Evolutionary conservation across 2,888 invertebrate genomes (phyloP).

Genomic region (Arge pagana): DNA sequence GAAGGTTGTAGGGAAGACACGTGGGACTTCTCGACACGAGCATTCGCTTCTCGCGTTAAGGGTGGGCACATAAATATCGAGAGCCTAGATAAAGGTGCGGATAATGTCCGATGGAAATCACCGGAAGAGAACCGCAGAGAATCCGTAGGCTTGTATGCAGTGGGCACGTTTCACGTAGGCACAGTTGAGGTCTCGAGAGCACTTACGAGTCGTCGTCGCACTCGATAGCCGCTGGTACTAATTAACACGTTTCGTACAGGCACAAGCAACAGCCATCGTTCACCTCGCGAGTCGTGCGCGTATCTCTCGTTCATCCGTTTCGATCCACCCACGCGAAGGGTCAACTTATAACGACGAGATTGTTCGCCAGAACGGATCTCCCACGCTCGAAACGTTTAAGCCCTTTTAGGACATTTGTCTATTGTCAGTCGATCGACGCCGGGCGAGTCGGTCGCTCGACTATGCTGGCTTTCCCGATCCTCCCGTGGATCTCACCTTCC

Average conservation of each 20-base stretch:
- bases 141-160: not conserved
- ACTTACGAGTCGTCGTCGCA: not conserved
- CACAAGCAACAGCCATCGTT: slow-evolving; percentile 1
- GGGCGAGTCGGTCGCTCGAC: too few species aligned
- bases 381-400: not conserved
- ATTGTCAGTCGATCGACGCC: not conserved
- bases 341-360: slow-evolving; percentile 3
- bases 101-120: slow-evolving; percentile 16
- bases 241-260: slow-evolving; percentile 22
- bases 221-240: slow-evolving; percentile 6
- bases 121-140: slow-evolving; percentile 7
- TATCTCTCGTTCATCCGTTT: too few species aligned
- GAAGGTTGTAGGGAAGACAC: too few species aligned
- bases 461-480: too few species aligned
- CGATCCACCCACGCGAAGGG: slow-evolving; percentile 2
- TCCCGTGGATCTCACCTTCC: too few species aligned
- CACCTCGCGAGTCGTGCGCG: too few species aligned
- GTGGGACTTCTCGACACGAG: too few species aligned
- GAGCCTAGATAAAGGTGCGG: slow-evolving; percentile 16
- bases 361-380: slow-evolving; percentile 13
- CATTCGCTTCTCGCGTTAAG: too few species aligned
- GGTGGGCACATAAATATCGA: slow-evolving; percentile 15
- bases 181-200: slow-evolving; percentile 11
- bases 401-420: not conserved
- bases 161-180: too few species aligned